Base-by-base conservation (phyloP, 2,113 vertebrate species). In the Tenrec ecaudatus region DNA sequence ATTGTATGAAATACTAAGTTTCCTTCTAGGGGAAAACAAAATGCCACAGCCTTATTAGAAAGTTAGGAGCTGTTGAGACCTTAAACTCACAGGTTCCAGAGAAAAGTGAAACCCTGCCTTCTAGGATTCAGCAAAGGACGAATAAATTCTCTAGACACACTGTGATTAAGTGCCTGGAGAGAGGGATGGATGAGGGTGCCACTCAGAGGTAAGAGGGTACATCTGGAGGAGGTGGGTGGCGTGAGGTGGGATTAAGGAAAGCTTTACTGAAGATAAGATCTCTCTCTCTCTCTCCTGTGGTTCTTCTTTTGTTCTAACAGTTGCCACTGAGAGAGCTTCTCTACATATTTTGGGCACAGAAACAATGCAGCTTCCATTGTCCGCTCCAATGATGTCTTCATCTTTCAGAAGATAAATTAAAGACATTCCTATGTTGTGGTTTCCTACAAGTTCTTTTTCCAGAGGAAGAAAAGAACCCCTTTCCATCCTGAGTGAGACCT, bases 161-260 rank as follows among this genome's bases (percentile, higher is more conserved):
- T 90, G 27, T 62, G 89, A 95, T 81, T 84, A 71, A 95, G n/a
- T 81, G n/a, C 23, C 36, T 89, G 36, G 27, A 36, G 40, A 86
- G 31, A 76, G 16, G 43, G 25, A 58, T 43, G 43, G 87, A 89
- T 86, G 68, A 77, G 40, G 27, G 3, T 17, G 17, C 78, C 33
- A 31, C 47, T 87, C 36, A 79, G 43, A 92, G 43, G 29, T 14
- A 82, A 43, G 9, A 83, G 79, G 47, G 38, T 73, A 75, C 40
- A 38, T 57, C 33, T 85, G 75, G 36, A 76, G 77, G 38, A 94
- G 27, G 47, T 20, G 11, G 40, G 36, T 31, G 7, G 23, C 31
- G 0, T 40, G 43, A 88, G 47, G 25, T 64, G 22, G 58, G 69
- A 77, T 80, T 33, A 53, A 47, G 62, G 75, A 43, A 78, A 90